These are phyloP conservation scores for Drosophila paramelanica DNA, from an alignment of 2,888 invertebrate species.

Conservation along the genomic window DNA sequence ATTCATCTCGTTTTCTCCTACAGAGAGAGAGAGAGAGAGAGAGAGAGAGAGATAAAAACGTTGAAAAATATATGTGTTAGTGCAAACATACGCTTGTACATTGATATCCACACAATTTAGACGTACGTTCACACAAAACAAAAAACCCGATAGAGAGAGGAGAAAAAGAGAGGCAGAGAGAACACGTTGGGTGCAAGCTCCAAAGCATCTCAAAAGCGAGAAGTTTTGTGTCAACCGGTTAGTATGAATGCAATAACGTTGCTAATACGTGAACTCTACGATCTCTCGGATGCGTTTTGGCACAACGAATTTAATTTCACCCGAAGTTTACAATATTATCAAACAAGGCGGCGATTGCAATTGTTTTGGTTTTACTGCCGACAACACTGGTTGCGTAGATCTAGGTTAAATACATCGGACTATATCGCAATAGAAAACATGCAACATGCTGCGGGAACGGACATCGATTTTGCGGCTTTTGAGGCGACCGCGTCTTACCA, in stretches of 20 bases:
- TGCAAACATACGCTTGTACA: not conserved
- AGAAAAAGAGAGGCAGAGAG: constrained; percentile 12
- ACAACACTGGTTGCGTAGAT: constrained; percentile 72
- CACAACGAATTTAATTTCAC: constrained; percentile 75
- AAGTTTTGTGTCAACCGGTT: constrained; percentile 29
- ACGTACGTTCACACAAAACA: not conserved
- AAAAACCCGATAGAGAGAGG: not conserved
- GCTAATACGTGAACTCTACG: constrained; percentile 77
- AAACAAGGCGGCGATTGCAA: constrained; percentile 69
- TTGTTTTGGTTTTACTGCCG: constrained; percentile 77
- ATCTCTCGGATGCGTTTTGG: constrained; percentile 79
- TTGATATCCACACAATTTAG: not conserved
- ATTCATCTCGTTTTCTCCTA: not conserved
- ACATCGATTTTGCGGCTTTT: constrained; percentile 82
- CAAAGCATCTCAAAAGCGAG: constrained; percentile 43
- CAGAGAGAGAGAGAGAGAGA: not conserved
- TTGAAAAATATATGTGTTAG: not conserved
- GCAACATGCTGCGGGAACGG: constrained; percentile 34
- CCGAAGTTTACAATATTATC: constrained; percentile 74
- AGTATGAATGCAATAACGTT: constrained; percentile 84
- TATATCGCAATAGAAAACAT: constrained; percentile 15
- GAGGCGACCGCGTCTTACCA: constrained; percentile 70
- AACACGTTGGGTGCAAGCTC: constrained; percentile 28
- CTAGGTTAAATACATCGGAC: not conserved
- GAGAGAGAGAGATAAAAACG: not conserved